Evolutionary conservation across 2,113 vertebrate species (phyloP), one percentile per base, ranked within the genome.

Genomic region (Mungos mungo): DNA sequence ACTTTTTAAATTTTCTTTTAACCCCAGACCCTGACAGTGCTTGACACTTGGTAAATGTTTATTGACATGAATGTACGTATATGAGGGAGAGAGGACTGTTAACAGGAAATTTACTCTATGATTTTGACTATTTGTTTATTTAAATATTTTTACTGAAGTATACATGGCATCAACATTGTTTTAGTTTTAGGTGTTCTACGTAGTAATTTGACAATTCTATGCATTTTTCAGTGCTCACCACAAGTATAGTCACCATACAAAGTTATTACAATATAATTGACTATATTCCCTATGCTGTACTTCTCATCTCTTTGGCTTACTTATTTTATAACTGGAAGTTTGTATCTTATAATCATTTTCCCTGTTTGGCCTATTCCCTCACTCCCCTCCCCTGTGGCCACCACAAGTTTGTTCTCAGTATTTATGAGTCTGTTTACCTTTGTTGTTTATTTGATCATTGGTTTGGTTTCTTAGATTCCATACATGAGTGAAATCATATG

Each of bases 1-100:
- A 63, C 33, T 94, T 95, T 96, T 93, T 25, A 41, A 41, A 41
- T 94, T 25, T 63, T 72, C n/a, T 92, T 93, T 97, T 92, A 93
- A 87, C 41, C 29, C 25, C 50, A 97, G n/a, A 76, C 41, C 15
- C 77, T 93, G 60, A 92, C 11, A 38, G 41, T 96, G 13, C 65
- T 77, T 93, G 65, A 52, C 23, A 94, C 57, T 88, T 93, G 79
- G 50, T 88, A 83, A 86, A 85, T 91, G 79, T 94, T 95, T 93
- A 93, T 95, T 92, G 50, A 11, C 15, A 25, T 92, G 57, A 88
- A 76, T 80, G 45, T 84, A 3, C 14, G 11, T 93, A 45, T 95
- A 80, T 80, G 25, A 96, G 27, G 82, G 72, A 91, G 45, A 66
- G 74, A 91, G 60, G 33, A 84, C 85, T 93, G 41, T 83, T 79